Conservation (phyloP, 2,797 vertebrate species). For the Gymnoscopelus braueri region DNA sequence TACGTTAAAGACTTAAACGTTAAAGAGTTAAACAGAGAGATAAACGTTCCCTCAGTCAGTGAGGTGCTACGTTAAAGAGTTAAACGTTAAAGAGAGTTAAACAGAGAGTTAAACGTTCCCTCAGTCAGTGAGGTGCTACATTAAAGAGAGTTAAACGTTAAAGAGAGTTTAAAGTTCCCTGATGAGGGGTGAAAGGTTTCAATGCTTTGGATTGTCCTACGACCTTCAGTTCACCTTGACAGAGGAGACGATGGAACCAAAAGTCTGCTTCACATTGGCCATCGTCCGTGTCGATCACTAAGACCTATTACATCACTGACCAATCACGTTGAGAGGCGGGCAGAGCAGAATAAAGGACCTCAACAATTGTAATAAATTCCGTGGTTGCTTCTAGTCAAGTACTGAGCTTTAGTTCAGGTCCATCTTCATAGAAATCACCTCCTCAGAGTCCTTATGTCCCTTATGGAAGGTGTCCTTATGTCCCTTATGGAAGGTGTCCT, state of each 20-base stretch:
- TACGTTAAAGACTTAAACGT: slow-evolving; percentile 48
- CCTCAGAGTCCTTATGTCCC: slow-evolving; percentile 21
- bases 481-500: too few relatives aligned
- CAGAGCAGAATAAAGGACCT: slow-evolving; percentile 29
- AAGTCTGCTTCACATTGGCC: slow-evolving; percentile 6
- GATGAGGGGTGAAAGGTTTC: slow-evolving; percentile 73
- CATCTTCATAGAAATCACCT: slow-evolving; percentile 42
- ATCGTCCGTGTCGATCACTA: slow-evolving; percentile 17
- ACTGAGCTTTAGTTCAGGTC: slow-evolving; percentile 47
- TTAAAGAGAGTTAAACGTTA: too few relatives aligned
- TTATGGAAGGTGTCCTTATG: slow-evolving; percentile 4
- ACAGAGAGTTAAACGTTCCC: too few relatives aligned
- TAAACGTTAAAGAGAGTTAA: too few relatives aligned
- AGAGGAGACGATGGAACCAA: slow-evolving; percentile 1
- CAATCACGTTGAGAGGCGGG: slow-evolving; percentile 34
- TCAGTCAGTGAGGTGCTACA: too few relatives aligned
- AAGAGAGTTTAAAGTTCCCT: slow-evolving; percentile 56
- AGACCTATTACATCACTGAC: not conserved
- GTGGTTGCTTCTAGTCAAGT: slow-evolving; percentile 1
- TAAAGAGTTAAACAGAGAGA: too few relatives aligned
- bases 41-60: slow-evolving; percentile 65
- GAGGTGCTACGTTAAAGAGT: slow-evolving; percentile 73
- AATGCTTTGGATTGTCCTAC: slow-evolving; percentile 61
- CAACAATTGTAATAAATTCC: slow-evolving; percentile 24
- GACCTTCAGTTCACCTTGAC: not conserved